A percentile compares a stretch with the other conserved stretches of the same genome.
These are phyloP conservation scores for Drosophila birchii DNA, from an alignment of 2,888 invertebrate genomes.

Conservation along the genomic window DNA sequence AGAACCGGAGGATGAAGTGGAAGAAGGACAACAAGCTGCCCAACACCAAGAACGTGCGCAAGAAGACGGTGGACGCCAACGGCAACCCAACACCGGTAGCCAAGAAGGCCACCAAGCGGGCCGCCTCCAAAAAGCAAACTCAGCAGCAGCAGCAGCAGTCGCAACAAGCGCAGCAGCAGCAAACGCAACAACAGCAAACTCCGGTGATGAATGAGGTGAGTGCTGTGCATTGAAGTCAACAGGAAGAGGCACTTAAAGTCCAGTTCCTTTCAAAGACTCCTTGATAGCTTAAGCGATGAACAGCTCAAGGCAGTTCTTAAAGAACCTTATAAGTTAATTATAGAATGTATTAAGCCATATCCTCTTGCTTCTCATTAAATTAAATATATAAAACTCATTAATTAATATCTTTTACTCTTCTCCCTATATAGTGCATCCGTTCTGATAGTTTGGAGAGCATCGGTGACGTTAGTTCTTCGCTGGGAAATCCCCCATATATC, in stretches of 20 bases:
- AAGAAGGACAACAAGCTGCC: constrained; percentile 89
- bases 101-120: constrained; percentile 83
- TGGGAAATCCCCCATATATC: constrained; percentile 84
- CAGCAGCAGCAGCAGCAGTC: constrained; percentile 63
- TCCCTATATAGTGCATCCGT: constrained; percentile 83
- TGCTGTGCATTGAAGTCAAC: constrained; percentile 56
- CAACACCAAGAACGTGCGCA: constrained; percentile 88
- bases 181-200: constrained; percentile 61
- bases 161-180: constrained; percentile 58
- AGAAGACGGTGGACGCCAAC: constrained; percentile 86
- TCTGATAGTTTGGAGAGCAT: constrained; percentile 89
- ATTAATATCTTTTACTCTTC: background rate
- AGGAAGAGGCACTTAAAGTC: constrained; percentile 50
- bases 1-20: constrained; percentile 94
- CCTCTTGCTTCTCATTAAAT: too few relatives aligned
- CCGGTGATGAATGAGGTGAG: constrained; percentile 85
- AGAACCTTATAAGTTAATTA: too few relatives aligned
- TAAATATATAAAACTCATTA: background rate
- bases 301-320: background rate
- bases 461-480: constrained; percentile 86
- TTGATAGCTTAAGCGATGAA: background rate
- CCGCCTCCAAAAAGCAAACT: constrained; percentile 77
- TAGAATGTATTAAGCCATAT: too few relatives aligned
- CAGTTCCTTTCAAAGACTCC: background rate
- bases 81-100: constrained; percentile 84